These are phyloP conservation scores for Sarcophaga subvicina DNA, from an alignment of 2,888 invertebrate genomes.

Conservation along the genomic window DNA sequence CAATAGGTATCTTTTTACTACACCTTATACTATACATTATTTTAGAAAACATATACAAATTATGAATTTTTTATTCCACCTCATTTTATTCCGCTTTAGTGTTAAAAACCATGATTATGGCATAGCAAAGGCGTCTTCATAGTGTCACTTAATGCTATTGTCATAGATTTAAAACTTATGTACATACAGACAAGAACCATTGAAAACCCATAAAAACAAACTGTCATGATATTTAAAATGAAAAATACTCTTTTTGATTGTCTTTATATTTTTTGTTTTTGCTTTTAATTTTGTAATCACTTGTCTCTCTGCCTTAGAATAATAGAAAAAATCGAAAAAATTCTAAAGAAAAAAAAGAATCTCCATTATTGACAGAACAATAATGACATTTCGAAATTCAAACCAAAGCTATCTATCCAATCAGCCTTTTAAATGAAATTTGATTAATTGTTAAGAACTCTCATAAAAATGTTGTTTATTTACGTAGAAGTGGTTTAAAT, in stretches of 20 bases:
- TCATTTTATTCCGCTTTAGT: too few relatives aligned
- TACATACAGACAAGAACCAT: not conserved
- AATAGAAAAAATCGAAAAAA: not conserved
- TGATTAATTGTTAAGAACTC: not conserved
- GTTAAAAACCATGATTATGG: too few relatives aligned
- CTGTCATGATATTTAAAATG: conserved; percentile 25
- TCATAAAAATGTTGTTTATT: not conserved
- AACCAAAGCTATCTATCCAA: conserved; percentile 53
- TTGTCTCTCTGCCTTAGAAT: conserved; percentile 33
- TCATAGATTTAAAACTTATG: too few relatives aligned
- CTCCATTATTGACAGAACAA: not conserved
- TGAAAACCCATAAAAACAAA: conserved; percentile 12
- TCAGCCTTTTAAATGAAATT: not conserved
- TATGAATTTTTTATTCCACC: too few relatives aligned
- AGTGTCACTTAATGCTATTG: too few relatives aligned
- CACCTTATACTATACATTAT: too few relatives aligned
- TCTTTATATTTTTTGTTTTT: not conserved
- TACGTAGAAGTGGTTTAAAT: not conserved
- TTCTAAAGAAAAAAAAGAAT: not conserved
- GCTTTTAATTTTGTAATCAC: conserved; percentile 32
- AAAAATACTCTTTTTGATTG: conserved; percentile 1
- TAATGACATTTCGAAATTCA: conserved; percentile 25
- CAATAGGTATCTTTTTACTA: too few relatives aligned
- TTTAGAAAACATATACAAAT: too few relatives aligned
- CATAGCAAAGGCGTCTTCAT: too few relatives aligned